Evolutionary conservation across 2,888 invertebrate genomes (phyloP).

Genomic region (Capitulum mitella): DNA sequence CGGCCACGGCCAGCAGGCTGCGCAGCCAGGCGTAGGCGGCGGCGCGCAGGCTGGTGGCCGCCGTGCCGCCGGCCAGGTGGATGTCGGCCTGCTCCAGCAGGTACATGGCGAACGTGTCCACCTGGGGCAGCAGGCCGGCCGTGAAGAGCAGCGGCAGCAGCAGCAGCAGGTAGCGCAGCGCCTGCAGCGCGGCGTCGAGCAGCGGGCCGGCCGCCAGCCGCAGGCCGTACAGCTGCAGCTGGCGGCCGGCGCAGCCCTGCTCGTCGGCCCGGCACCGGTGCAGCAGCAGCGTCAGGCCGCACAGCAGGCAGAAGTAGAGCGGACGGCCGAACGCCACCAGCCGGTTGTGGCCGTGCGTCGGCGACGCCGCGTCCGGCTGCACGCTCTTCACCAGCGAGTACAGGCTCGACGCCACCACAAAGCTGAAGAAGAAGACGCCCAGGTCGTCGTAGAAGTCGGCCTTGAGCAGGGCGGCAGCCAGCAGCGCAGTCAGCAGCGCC

Average conservation of each 20-base stretch:
- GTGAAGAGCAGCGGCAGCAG: slow-evolving; percentile 92
- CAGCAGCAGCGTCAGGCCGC: slow-evolving; percentile 41
- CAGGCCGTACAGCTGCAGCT: slow-evolving; percentile 44
- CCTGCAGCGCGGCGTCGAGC: slow-evolving; percentile 60
- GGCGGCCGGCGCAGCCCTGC: slow-evolving; percentile 30
- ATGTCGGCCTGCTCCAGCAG: slow-evolving; percentile 76
- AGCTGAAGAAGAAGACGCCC: slow-evolving; percentile 88
- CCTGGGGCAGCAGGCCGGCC: slow-evolving; percentile 87
- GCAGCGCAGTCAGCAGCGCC: slow-evolving; percentile 72
- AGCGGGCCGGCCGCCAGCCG: slow-evolving; percentile 55
- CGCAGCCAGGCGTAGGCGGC: slow-evolving; percentile 73
- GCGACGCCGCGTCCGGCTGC: slow-evolving; percentile 97
- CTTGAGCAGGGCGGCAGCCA: slow-evolving; percentile 75
- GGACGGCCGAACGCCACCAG: slow-evolving; percentile 76
- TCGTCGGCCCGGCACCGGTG: slow-evolving; percentile 30
- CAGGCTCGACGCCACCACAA: slow-evolving; percentile 96
- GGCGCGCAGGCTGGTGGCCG: slow-evolving; percentile 72
- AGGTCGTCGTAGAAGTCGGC: slow-evolving; percentile 84
- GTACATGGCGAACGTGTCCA: slow-evolving; percentile 94
- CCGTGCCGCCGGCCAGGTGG: slow-evolving; percentile 75
- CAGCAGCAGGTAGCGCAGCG: slow-evolving; percentile 69
- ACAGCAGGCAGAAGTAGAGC: slow-evolving; percentile 41
- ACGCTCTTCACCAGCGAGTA: slow-evolving; percentile 95
- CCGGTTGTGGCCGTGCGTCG: slow-evolving; percentile 94
- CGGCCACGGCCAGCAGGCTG: slow-evolving; percentile 67